Evolutionary conservation across 2,113 vertebrate species (phyloP), one percentile per base, ranked within the genome.

Genomic region (Hipposideros armiger): DNA sequence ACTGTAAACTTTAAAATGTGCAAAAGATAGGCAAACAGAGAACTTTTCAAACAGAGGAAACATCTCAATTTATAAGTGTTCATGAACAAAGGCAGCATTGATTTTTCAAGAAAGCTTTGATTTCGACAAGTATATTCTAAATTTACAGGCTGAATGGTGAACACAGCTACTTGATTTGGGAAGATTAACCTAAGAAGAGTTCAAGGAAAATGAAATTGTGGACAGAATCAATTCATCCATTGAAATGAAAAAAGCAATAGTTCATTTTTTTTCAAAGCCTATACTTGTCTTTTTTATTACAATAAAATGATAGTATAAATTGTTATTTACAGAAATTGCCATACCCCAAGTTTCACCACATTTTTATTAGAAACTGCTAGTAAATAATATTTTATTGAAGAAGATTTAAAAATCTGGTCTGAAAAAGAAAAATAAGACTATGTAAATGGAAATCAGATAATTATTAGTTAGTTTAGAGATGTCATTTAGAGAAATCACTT

Each of bases 111-210:
- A 58, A 7, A 30, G 11, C 22, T 97, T 95, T 78, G 36, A 80
- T 82, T 96, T 94, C 89, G 69, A 95, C n/a, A 70, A 96, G 64
- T n/a, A 50, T 76, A 83, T 89, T 82, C 56, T 81, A 86, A 97
- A 94, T 1, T 52, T 64, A 11, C 3, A 94, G 77, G 86, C 67
- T 76, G 45, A 94, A 94, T 83, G 45, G 19, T 92, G 60, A 94
- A 85, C 70, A 96, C 14, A 7, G 13, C 87, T 92, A 42, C 52
- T 64, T 66, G 80, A 88, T 88, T 96, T 78, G 40, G 42, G n/a
- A 94, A 89, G 17, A 88, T 76, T 92, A 87, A 94, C 60, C 60
- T 87, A 87, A 81, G 36, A 22, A 91, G 58, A 84, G 28, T 45
- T 84, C 17, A 73, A 95, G 62, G 7, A 92, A 93, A 96, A 94